phyloP scores from a whole-genome alignment of 37 sponge, comb jelly and placozoan genomes.

The Theonella swinhoei region DNA sequence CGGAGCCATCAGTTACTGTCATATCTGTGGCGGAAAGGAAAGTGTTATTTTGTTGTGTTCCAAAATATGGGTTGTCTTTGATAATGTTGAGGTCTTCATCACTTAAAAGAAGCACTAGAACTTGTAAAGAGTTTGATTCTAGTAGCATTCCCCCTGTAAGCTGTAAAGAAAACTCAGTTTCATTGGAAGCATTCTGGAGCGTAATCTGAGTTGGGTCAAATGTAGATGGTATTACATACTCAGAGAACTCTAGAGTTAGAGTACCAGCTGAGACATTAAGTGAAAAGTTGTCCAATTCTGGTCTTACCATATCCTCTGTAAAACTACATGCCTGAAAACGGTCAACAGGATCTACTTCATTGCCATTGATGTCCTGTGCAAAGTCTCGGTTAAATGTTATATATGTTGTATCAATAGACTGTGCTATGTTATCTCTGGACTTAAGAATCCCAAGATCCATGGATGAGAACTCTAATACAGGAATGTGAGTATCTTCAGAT shows the following conservation, averaged over 20 bases:
- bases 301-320: conserved; percentile 58
- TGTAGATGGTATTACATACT: conserved; percentile 56
- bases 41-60: conserved; percentile 48
- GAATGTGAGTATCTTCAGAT: conserved; percentile 31
- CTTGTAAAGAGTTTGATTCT: conserved; percentile 34
- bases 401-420: conserved; percentile 58
- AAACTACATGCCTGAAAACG: conserved; percentile 45
- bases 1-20: conserved; percentile 71
- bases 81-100: conserved; percentile 69
- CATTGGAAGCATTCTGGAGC: conserved; percentile 36
- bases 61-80: conserved; percentile 63
- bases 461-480: conserved; percentile 17
- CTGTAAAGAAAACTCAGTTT: neutral
- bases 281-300: conserved; percentile 57
- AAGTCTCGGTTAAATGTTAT: conserved; percentile 40
- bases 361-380: conserved; percentile 45
- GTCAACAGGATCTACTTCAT: conserved; percentile 3
- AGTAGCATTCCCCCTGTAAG: conserved; percentile 69
- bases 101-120: conserved; percentile 41
- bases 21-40: conserved; percentile 66
- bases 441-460: conserved; percentile 61
- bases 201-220: conserved; percentile 67
- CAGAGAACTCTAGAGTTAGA: conserved; percentile 77
- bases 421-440: conserved; percentile 63
- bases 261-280: conserved; percentile 68